A percentile compares a stretch with the other conserved stretches of the same genome.
Evolutionary conservation across 2,888 invertebrate species (phyloP).

Genomic region (Chydorus sphaericus): DNA sequence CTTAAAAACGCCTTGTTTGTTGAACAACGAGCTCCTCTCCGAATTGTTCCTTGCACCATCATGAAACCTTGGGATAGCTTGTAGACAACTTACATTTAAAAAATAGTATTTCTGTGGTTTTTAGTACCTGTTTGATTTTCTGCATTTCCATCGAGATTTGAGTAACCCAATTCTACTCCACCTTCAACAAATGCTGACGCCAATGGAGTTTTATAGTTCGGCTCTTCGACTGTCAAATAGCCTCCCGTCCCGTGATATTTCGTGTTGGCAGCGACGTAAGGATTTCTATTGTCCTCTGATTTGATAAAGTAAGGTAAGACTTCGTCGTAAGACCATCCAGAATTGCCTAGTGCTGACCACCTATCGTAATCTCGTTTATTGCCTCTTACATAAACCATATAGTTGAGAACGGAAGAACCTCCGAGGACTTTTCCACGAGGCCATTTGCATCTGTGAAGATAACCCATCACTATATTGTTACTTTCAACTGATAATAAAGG

Average conservation of each 20-base stretch:
- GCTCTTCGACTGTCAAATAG: constrained; percentile 60
- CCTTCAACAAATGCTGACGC: constrained; percentile 19
- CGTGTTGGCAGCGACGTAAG: constrained; percentile 70
- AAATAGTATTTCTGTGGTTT: neutral
- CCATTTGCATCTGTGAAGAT: constrained; percentile 23
- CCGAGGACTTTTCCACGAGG: constrained; percentile 61
- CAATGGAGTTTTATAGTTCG: constrained; percentile 47
- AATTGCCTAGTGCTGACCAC: constrained; percentile 69
- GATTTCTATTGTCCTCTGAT: constrained; percentile 73
- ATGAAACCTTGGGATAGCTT: constrained; percentile 73
- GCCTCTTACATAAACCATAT: constrained; percentile 82
- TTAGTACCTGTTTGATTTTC: constrained; percentile 31
- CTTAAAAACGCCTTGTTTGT: constrained; percentile 71
- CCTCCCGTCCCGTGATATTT: constrained; percentile 64
- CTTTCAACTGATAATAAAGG: no score
- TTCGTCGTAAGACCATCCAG: constrained; percentile 71
- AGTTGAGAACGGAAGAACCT: constrained; percentile 77
- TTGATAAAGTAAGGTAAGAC: constrained; percentile 58
- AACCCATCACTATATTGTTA: no score
- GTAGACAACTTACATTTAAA: constrained; percentile 55
- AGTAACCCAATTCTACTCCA: constrained; percentile 24
- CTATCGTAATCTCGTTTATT: constrained; percentile 72
- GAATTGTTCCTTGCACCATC: constrained; percentile 73
- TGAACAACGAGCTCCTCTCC: constrained; percentile 66
- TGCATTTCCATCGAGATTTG: constrained; percentile 15